Evolutionary conservation across 2,113 vertebrate species (phyloP), one percentile per base, ranked within the genome.

Genomic region (Coracopsis vasa): DNA sequence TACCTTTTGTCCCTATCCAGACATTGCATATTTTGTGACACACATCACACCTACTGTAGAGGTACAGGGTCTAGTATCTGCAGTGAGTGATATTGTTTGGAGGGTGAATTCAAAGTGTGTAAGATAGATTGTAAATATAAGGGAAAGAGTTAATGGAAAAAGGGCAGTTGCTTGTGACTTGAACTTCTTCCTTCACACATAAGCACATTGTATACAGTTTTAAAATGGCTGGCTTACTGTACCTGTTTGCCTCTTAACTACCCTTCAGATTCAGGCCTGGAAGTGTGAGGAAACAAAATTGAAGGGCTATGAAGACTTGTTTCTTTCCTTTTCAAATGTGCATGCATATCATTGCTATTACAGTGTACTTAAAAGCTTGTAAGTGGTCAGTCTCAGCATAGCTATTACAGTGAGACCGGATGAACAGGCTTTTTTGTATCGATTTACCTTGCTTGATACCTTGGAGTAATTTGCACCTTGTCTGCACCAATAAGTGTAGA

Each of bases 121-220:
- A 47, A 75, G 50, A 21, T 6, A 71, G 39, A 11, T 6, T 93
- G 56, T 61, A 84, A 79, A 72, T n/a, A 51, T 8, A 69, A 64
- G 18, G 19, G 29, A 23, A 81, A 37, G 29, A 7, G 25, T 51
- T 69, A 67, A 87, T 45, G 18, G 69, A 24, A 61, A 71, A 87
- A 64, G 27, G 21, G 16, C 4, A 24, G 5, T 8, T 87, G 69
- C 23, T 39, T 66, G n/a, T 73, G 25, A 28, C 42, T 88, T 56
- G 31, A 71, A 61, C 54, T 42, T 29, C 31, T 81, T 16, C 17
- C 6, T 60, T 35, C 16, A 14, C 2, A 2, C 13, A 10, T 3
- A 6, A 4, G 6, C 0, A 0, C 24, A 4, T 13, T 19, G 16
- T 54, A 44, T 54, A 13, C 60, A 31, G n/a, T 27, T 64, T 41